Conservation (phyloP, 2,888 invertebrate genomes). For the Quadroppia sp. region DNA sequence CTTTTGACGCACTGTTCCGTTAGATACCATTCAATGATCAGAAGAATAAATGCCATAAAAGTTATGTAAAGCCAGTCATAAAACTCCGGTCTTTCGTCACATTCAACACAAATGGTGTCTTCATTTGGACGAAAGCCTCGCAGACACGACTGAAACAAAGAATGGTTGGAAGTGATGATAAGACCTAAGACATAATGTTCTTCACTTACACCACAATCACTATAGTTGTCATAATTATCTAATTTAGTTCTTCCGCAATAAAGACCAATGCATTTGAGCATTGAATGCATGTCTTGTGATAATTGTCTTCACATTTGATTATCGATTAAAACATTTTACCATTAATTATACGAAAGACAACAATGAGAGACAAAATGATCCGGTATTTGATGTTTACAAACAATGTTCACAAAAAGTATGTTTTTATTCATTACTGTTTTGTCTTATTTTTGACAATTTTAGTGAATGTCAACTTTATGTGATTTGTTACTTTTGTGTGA, state of each 20-base stretch:
- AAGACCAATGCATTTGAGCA: conserved; percentile 65
- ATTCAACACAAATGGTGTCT: conserved; percentile 68
- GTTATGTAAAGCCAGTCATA: conserved; percentile 93
- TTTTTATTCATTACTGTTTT: no score
- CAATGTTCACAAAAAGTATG: no score
- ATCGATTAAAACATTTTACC: no score
- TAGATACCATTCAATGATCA: conserved; percentile 86
- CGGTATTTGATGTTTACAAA: no score
- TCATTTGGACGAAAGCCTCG: conserved; percentile 37
- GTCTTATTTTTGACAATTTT: no score
- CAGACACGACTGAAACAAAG: conserved; percentile 21
- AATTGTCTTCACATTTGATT: background rate
- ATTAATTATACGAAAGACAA: no score
- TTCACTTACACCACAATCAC: conserved; percentile 65
- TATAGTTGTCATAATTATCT: conserved; percentile 62
- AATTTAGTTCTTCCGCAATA: conserved; percentile 73
- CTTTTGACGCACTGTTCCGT: conserved; percentile 68
- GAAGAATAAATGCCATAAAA: conserved; percentile 82
- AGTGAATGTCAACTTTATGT: no score
- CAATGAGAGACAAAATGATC: no score
- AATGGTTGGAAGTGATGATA: background rate
- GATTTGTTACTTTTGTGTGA: no score
- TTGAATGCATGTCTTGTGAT: background rate
- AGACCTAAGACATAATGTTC: background rate
- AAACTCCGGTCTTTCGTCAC: conserved; percentile 67